Evolutionary conservation across 2,113 vertebrate genomes (phyloP), one percentile per base, ranked within the genome.

Genomic region (Nesoenas mayeri): DNA sequence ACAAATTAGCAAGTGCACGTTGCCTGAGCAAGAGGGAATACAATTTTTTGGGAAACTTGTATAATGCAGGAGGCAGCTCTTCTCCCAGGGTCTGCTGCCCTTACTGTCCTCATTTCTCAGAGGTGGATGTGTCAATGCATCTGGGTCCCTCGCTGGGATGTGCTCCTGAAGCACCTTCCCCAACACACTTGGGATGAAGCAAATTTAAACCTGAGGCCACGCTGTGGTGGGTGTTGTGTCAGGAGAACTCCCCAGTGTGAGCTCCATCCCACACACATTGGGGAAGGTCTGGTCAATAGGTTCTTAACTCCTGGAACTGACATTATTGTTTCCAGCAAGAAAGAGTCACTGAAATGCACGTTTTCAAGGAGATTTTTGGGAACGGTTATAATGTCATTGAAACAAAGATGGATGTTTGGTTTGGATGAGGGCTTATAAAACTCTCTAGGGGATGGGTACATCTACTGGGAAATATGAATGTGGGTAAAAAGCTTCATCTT

Each of bases 81-180:
- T 21, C 73, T 79, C 44, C 38, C 25, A 8, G 64, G 60, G 53
- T 6, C 38, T 19, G 65, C 86, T 0, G 1, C 34, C 29, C 44
- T 81, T 0, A 0, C 38, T 2, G 19, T 44, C 67, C 88, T 5
- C 1, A 19, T 85, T 88, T 78, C 42, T 44, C 0, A 0, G 82
- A 44, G 71, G 2, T 0, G 10, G 48, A 34, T 51, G 34, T 58
- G 38, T 25, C 48, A 6, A 72, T 8, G n/a, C 53, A 60, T 19
- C 56, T 4, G 19, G 54, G 4, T 34, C 38, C 25, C 57, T 79
- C 0, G 0, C 71, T n/a, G 62, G 24, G 9, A 66, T 9, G 8
- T 53, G 54, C 16, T 38, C 53, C 50, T 40, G 56, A 11, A 70
- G 50, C 80, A 73, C 21, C 36, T 87, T 54, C 40, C 50, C 34